A percentile compares a stretch with the other conserved stretches of the same genome.
Evolutionary conservation across 53 echinoderm and acorn worm genomes (phyloP).

Genomic region (Holothuria leucospilota): DNA sequence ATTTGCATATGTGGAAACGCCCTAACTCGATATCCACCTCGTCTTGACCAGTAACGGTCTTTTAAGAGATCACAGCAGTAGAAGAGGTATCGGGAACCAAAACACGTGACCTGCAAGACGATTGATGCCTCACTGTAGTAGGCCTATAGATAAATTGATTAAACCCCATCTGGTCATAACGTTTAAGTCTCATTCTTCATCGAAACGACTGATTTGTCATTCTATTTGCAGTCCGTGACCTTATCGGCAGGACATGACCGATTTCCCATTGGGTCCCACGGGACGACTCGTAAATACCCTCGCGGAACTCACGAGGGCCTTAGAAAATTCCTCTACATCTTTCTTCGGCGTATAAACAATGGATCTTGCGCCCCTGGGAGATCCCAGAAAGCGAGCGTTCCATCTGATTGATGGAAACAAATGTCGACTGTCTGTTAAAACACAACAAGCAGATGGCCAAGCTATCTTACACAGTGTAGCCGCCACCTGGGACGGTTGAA

Average conservation of each 20-base stretch:
- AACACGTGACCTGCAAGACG: too few species aligned
- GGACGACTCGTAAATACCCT: conserved; percentile 38
- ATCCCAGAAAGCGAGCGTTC: not conserved
- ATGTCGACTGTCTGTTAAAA: conserved; percentile 37
- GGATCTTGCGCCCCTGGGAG: conserved; percentile 25
- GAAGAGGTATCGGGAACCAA: too few species aligned
- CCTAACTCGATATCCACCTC: too few species aligned
- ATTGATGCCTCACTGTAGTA: too few species aligned
- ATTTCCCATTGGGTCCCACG: conserved; percentile 46
- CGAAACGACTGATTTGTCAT: conserved; percentile 19
- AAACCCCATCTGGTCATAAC: too few species aligned
- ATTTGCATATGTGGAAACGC: too few species aligned
- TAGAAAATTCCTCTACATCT: conserved; percentile 23
- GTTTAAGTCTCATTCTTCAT: not conserved
- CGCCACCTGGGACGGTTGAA: conserved; percentile 27
- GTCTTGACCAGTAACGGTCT: too few species aligned
- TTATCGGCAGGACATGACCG: conserved; percentile 48
- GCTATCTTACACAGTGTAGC: conserved; percentile 27
- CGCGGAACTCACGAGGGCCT: conserved; percentile 16
- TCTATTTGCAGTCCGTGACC: conserved; percentile 25
- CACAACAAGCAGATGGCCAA: conserved; percentile 39
- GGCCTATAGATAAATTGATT: too few species aligned
- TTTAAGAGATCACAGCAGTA: too few species aligned
- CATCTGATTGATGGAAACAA: conserved; percentile 42
- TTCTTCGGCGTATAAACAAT: conserved; percentile 38